Evolutionary conservation across 1,140 invertebrate genomes (phyloP), one percentile per base, ranked within the genome.

Genomic region (Antheraea mylitta): DNA sequence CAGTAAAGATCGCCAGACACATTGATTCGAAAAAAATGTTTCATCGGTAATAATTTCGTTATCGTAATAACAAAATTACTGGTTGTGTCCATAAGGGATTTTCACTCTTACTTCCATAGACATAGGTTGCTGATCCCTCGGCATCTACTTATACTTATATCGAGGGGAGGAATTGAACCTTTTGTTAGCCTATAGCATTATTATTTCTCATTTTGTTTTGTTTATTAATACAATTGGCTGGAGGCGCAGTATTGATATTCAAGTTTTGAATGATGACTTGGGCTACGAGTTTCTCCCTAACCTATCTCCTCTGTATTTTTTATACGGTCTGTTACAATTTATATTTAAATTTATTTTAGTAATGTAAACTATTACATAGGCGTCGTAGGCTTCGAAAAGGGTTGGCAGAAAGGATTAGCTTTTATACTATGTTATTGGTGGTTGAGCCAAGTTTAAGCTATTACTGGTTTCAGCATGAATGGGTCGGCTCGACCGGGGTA

Each of bases 131-230:
- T 84, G 85, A 87, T 90, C 69, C 80, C 77, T 79, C 78, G 73
- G 68, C 80, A 62, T 76, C 83, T 53, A 73, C 70, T 76, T 79
- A 82, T 45, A 48, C 45, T 48, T 81, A 81, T 85, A 81, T 83
- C 75, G 79, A 80, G 86, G 89, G 89, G 87, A 90, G 87, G 90
- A 90, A 90, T 91, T 86, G 87, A 89, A 89, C 85, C 88, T 91
- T 90, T 91, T 91, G 89, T 91, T 91, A 82, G 88, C 86, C 89
- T 89, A 89, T 91, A 91, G 89, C 87, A 86, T 90, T 92, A 90
- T 92, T 92, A 92, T 92, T 90, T 92, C 84, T 89, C 87, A 92
- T 92, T 92, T 92, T 92, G 88, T 92, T 92, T 92, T 92, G 90
- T 92, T 92, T 92, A 90, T 92, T 92, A 92, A 92, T 90, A 90